phyloP scores from a whole-genome alignment of 2,888 invertebrate species.

The Phyto melanocephala region DNA sequence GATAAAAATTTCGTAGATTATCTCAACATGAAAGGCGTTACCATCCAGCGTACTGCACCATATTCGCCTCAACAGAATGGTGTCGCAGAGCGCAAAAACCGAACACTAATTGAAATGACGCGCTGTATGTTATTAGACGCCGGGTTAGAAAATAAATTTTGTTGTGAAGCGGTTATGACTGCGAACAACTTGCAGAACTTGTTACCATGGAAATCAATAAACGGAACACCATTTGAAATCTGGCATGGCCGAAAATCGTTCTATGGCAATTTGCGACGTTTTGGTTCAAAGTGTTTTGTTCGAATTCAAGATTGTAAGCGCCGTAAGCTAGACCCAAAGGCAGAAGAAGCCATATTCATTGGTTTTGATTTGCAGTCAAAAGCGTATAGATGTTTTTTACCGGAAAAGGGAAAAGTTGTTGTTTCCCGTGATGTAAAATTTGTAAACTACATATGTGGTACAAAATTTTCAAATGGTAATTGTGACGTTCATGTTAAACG shows the following conservation, averaged over 20 bases:
- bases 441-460: no score
- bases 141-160: slow-evolving; percentile 20
- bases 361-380: slow-evolving; percentile 61
- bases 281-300: slow-evolving; percentile 53
- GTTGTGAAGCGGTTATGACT: slow-evolving; percentile 5
- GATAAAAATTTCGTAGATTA: slow-evolving; percentile 60
- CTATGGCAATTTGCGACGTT: slow-evolving; percentile 37
- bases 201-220: slow-evolving; percentile 23
- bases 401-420: slow-evolving; percentile 29
- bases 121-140: no score
- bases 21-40: slow-evolving; percentile 67
- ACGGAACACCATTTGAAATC: slow-evolving; percentile 13
- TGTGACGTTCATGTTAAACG: not conserved
- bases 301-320: slow-evolving; percentile 53
- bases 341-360: slow-evolving; percentile 55
- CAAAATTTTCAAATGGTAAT: no score
- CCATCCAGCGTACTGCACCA: slow-evolving; percentile 47
- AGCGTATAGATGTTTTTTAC: slow-evolving; percentile 60
- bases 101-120: slow-evolving; percentile 58
- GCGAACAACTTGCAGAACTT: slow-evolving; percentile 32
- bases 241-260: slow-evolving; percentile 33
- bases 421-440: slow-evolving; percentile 25
- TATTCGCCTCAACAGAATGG: slow-evolving; percentile 63
- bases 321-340: slow-evolving; percentile 55
- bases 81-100: slow-evolving; percentile 61